Evolutionary conservation across 2,888 invertebrate species (phyloP).

Genomic region (Abrostola triplasia): DNA sequence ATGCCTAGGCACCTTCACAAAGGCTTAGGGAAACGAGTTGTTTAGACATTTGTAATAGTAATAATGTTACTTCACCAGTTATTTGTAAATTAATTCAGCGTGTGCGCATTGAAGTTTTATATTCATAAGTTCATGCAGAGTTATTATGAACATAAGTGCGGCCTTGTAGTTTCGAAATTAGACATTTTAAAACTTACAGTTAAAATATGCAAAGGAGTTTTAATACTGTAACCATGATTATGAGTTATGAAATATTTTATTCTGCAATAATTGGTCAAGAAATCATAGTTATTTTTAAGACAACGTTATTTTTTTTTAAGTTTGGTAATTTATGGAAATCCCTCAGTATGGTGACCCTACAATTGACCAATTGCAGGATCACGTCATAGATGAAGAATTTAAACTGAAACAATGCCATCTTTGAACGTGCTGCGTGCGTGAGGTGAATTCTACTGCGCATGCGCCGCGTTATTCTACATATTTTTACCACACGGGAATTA

Average conservation of each 20-base stretch:
- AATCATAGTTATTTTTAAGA: slow-evolving; percentile 25
- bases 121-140: slow-evolving; percentile 24
- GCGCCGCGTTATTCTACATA: slow-evolving; percentile 43
- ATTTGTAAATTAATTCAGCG: slow-evolving; percentile 17
- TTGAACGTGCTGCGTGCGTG: slow-evolving; percentile 71
- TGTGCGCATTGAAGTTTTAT: slow-evolving; percentile 41
- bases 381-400: slow-evolving; percentile 83
- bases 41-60: background rate
- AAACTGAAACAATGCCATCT: slow-evolving; percentile 84
- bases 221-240: slow-evolving; percentile 35
- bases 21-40: background rate
- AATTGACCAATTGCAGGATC: slow-evolving; percentile 71
- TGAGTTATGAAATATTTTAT: slow-evolving; percentile 41
- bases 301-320: background rate
- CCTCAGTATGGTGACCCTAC: slow-evolving; percentile 44
- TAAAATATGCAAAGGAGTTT: slow-evolving; percentile 43
- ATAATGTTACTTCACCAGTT: slow-evolving; percentile 3
- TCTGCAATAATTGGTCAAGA: slow-evolving; percentile 38
- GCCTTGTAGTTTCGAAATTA: slow-evolving; percentile 45
- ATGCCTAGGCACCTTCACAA: background rate
- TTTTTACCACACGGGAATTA: slow-evolving; percentile 15
- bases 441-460: slow-evolving; percentile 63
- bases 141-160: slow-evolving; percentile 11
- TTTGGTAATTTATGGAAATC: slow-evolving; percentile 8
- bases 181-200: slow-evolving; percentile 48